Evolutionary conservation across 2,797 vertebrate genomes (phyloP).

Genomic region (Gouania willdenowi): DNA sequence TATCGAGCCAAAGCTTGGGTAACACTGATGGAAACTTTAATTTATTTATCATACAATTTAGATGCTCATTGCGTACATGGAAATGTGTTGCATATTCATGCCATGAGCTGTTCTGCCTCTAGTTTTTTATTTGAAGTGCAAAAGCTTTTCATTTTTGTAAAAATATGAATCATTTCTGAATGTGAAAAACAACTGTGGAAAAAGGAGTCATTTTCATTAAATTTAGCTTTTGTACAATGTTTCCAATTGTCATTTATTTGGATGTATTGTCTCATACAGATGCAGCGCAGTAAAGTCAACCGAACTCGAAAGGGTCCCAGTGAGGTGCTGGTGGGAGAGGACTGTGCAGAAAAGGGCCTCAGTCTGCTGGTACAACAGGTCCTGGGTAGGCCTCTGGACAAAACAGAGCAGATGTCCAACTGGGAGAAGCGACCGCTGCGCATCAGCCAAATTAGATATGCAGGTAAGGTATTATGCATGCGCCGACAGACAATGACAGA

Average conservation of each 20-base stretch:
- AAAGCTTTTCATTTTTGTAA: no score
- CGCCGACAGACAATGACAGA: constrained; percentile 30
- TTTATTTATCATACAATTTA: no score
- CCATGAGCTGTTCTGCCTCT: no score
- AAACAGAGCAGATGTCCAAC: constrained; percentile 86
- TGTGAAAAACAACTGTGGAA: no score
- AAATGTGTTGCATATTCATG: no score
- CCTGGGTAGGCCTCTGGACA: constrained; percentile 83
- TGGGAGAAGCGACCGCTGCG: constrained; percentile 86
- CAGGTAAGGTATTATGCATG: constrained; percentile 70
- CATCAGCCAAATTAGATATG: constrained; percentile 82
- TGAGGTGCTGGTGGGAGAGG: constrained; percentile 60
- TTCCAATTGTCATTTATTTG: background rate
- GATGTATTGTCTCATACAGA: constrained; percentile 32
- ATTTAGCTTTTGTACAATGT: background rate
- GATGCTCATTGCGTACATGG: no score
- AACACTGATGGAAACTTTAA: no score
- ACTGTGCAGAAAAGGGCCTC: constrained; percentile 76
- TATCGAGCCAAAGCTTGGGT: no score
- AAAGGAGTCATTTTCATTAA: no score
- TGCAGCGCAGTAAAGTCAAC: constrained; percentile 50
- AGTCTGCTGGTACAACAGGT: constrained; percentile 84
- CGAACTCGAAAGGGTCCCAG: constrained; percentile 8
- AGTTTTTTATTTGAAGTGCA: no score
- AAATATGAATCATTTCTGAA: no score